Percentiles rank a stretch among this genome's conserved stretches.
Evolutionary conservation across 2,797 vertebrate species (phyloP).

Genomic region (Syngnathus rostellatus): DNA sequence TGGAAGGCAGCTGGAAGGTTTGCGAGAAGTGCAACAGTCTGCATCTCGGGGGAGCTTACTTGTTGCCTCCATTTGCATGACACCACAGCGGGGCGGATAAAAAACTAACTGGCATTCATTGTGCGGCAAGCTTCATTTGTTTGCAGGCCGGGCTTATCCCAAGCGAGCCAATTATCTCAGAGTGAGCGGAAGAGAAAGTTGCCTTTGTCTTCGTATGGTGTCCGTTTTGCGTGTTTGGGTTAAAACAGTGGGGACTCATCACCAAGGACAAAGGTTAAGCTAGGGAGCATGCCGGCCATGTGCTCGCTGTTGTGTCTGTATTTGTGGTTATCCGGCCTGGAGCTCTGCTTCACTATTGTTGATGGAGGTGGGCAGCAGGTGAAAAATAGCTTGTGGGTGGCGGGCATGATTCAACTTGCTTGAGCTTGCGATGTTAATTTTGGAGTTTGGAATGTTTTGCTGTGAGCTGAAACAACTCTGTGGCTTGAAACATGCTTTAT

Average conservation of each 20-base stretch:
- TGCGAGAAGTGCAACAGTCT: neutral
- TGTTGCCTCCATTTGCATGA: neutral
- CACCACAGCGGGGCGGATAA: neutral
- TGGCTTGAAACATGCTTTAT: neutral
- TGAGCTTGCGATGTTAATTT: slow-evolving; percentile 32
- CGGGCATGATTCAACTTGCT: slow-evolving; percentile 48
- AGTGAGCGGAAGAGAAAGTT: slow-evolving; percentile 13
- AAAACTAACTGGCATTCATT: slow-evolving; percentile 6
- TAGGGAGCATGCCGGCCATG: slow-evolving; percentile 38
- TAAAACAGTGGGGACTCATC: slow-evolving; percentile 48
- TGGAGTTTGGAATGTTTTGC: slow-evolving; percentile 5
- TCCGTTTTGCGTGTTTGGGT: slow-evolving; percentile 28
- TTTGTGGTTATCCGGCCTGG: slow-evolving; percentile 56
- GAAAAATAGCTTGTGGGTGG: slow-evolving; percentile 58
- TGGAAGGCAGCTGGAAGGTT: neutral
- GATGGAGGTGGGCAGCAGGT: slow-evolving; percentile 62
- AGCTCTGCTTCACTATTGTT: slow-evolving; percentile 55
- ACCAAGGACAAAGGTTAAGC: slow-evolving; percentile 55
- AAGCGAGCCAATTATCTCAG: slow-evolving; percentile 13
- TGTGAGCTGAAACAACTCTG: neutral
- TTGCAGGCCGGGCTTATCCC: neutral
- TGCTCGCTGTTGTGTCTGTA: slow-evolving; percentile 50
- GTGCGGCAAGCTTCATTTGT: neutral
- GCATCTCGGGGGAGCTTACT: neutral
- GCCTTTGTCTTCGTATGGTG: slow-evolving; percentile 29